A percentile compares a stretch with the other conserved stretches of the same genome.
phyloP scores from a whole-genome alignment of 1,140 invertebrate species.

The Kradibia gibbosae region DNA sequence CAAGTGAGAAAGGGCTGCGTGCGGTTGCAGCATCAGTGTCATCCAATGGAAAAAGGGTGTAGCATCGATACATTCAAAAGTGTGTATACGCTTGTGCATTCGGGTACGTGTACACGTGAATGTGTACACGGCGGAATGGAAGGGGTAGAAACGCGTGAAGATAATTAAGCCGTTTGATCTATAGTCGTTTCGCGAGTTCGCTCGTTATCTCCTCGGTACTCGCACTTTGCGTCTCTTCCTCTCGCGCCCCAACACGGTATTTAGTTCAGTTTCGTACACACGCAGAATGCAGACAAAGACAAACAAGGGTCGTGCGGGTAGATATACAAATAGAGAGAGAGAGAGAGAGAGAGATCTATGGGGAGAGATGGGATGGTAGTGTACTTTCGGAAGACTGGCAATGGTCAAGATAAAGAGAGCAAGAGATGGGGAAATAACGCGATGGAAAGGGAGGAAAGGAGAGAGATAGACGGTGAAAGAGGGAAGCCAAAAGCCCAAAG shows the following conservation, averaged over 20 bases:
- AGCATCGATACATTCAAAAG: neutral
- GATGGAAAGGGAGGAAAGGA: constrained; percentile 33
- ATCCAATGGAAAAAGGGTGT: constrained; percentile 30
- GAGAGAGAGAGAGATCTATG: constrained; percentile 48
- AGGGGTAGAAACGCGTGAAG: constrained; percentile 68
- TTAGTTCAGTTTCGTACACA: constrained; percentile 70
- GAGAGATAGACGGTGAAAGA: neutral
- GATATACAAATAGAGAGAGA: neutral
- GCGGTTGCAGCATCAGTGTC: neutral
- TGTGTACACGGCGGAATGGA: constrained; percentile 35
- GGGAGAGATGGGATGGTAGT: constrained; percentile 50
- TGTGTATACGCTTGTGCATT: too few species aligned
- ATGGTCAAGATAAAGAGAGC: constrained; percentile 47
- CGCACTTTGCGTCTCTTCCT: constrained; percentile 42
- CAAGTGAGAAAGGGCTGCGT: neutral
- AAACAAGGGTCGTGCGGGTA: neutral
- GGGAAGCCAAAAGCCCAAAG: constrained; percentile 64
- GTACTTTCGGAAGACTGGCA: constrained; percentile 56
- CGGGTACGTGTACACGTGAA: too few species aligned
- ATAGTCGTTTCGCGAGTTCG: constrained; percentile 73
- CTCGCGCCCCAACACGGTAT: constrained; percentile 58
- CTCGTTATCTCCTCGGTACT: constrained; percentile 72
- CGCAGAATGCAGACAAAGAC: constrained; percentile 59
- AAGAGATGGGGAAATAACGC: constrained; percentile 21
- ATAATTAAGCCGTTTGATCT: constrained; percentile 73